Evolutionary conservation across 2,888 invertebrate species (phyloP), one percentile per base, ranked within the genome.

Genomic region (Drosophila engyochracea): DNA sequence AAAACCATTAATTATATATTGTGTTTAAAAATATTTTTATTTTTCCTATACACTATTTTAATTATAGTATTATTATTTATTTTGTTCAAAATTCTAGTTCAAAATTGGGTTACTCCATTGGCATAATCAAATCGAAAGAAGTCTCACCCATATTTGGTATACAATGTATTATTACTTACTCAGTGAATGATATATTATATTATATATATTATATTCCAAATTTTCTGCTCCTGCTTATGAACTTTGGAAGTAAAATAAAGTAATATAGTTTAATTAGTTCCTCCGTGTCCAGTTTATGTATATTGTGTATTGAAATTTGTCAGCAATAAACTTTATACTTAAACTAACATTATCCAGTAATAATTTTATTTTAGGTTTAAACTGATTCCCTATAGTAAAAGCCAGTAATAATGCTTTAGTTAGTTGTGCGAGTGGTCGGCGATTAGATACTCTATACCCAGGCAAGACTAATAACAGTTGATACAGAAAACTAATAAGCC

Each of bases 111-210:
- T 10, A 22, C 5, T 5, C 22, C 5, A 22, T 44, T 22, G 22
- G 5, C 22, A 22, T 12, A 44, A 14, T 14, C 44, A 22, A 44
- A 44, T 44, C 12, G 44, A 22, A 44, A 22, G 12, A 12, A 44
- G 2, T 4, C n/a, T 2, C 1, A 0, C 14, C 6, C 44, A 14
- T 14, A 3, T 22, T 22, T 44, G 22, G 6, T 0, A 22, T 14
- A 47, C 22, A 47, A 9, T 4, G 25, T 44, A 0, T 3, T 12
- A 22, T 44, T 44, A 6, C 0, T 22, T 44, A 44, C 12, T 5
- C 4, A 1, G 14, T 22, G 7, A 4, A 16, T 47, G 22, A 25
- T 25, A 16, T 16, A 22, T 22, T 47, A n/a, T n/a, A n/a, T n/a
- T n/a, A n/a, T n/a, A n/a, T n/a, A n/a, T n/a, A n/a, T 14, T 2